A percentile compares a stretch with the other conserved stretches of the same genome.
These are phyloP conservation scores for Noctilio leporinus DNA, from an alignment of 2,113 vertebrate genomes.

Conservation along the genomic window DNA sequence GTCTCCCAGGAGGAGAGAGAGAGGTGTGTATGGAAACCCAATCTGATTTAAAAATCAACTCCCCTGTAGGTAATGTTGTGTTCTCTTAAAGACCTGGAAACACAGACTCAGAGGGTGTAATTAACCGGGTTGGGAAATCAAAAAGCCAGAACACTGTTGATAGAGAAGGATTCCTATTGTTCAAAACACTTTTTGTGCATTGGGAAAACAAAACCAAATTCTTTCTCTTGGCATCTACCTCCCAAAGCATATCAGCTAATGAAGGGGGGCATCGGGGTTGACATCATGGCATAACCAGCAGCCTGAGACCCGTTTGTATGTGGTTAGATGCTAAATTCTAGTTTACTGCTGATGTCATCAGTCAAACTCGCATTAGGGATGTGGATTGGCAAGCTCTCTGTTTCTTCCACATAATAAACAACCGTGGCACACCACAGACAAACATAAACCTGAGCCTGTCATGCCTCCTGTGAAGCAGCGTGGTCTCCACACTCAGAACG, in stretches of 20 bases:
- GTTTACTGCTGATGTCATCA: constrained; percentile 75
- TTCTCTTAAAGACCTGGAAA: constrained; percentile 70
- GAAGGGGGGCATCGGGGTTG: constrained; percentile 68
- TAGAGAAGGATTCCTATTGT: constrained; percentile 70
- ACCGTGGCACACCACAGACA: constrained; percentile 34
- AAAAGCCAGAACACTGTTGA: constrained; percentile 68
- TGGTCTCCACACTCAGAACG: background rate
- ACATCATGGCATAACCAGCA: constrained; percentile 73
- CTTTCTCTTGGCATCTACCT: constrained; percentile 60
- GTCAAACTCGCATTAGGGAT: constrained; percentile 70
- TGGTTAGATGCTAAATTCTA: constrained; percentile 71
- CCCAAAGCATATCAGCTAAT: constrained; percentile 66
- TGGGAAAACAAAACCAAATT: constrained; percentile 71
- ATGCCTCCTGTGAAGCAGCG: rapidly evolving
- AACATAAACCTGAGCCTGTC: constrained; percentile 39
- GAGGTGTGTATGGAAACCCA: constrained; percentile 60
- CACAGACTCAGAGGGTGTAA: constrained; percentile 61
- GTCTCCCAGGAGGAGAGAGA: constrained; percentile 30
- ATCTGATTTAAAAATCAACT: constrained; percentile 68
- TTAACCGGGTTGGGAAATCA: constrained; percentile 69
- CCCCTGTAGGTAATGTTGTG: constrained; percentile 69
- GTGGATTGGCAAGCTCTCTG: constrained; percentile 69
- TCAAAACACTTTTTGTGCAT: constrained; percentile 68
- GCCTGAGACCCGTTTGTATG: constrained; percentile 71
- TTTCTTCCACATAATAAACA: constrained; percentile 73